phyloP scores from a whole-genome alignment of 2,113 vertebrate species.

The Ophthalmolycus amberensis region DNA sequence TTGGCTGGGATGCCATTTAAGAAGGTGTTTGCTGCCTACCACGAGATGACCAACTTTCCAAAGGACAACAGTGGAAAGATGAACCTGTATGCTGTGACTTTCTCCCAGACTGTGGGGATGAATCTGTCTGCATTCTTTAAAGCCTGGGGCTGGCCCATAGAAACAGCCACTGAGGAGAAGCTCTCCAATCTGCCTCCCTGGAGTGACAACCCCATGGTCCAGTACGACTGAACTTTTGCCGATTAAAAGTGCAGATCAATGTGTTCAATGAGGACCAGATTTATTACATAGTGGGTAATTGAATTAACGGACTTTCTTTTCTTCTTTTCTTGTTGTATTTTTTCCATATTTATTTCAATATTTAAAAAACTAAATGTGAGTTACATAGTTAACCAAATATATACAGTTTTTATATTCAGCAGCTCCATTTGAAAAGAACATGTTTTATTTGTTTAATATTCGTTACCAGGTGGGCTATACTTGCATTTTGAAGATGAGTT shows the following conservation, averaged over 20 bases:
- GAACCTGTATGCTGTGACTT: constrained; percentile 85
- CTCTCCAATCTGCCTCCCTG: constrained; percentile 79
- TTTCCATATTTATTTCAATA: neutral
- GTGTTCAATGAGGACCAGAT: no score
- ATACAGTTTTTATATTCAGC: neutral
- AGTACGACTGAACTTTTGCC: constrained; percentile 43
- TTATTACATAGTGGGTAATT: no score
- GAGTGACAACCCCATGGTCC: constrained; percentile 82
- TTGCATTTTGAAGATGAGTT: no score
- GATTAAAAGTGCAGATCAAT: neutral
- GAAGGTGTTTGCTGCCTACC: constrained; percentile 82
- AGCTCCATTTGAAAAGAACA: neutral
- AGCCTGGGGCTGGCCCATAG: constrained; percentile 87
- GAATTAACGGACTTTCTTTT: neutral
- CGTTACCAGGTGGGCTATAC: neutral
- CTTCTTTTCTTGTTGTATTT: neutral
- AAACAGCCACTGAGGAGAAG: constrained; percentile 63
- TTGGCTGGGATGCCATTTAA: constrained; percentile 87
- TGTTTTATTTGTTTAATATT: neutral
- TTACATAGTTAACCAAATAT: neutral
- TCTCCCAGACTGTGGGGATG: constrained; percentile 80
- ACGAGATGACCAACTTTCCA: constrained; percentile 72
- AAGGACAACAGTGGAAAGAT: constrained; percentile 81
- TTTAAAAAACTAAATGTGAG: neutral
- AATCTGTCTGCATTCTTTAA: constrained; percentile 85